phyloP scores from a whole-genome alignment of 1,140 invertebrate species.

The Pomphorhynchus laevis region DNA sequence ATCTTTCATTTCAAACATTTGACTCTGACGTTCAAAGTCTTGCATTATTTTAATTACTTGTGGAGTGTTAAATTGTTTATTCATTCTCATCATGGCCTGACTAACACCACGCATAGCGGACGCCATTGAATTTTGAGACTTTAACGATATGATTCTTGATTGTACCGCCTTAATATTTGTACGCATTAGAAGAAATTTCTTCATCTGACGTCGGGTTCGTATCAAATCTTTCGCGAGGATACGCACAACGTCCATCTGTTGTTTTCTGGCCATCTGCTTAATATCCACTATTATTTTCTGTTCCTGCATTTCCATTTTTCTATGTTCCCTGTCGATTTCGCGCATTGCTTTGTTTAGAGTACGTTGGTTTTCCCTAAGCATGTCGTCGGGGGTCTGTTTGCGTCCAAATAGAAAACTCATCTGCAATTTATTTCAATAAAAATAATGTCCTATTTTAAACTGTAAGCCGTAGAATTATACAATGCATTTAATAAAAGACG shows the following conservation, averaged over 20 bases:
- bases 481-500: too few species aligned
- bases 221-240: constrained; percentile 98
- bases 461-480: too few species aligned
- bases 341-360: constrained; percentile 93
- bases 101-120: constrained; percentile 97
- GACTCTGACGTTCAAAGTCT: constrained; percentile 96
- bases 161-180: constrained; percentile 91
- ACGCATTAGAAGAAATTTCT: constrained; percentile 97
- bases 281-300: constrained; percentile 93
- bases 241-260: constrained; percentile 98
- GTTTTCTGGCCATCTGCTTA: constrained; percentile 90
- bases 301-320: constrained; percentile 86
- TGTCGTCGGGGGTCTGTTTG: constrained; percentile 70
- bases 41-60: constrained; percentile 94
- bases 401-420: constrained; percentile 89
- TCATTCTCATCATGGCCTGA: constrained; percentile 90
- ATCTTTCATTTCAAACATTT: constrained; percentile 99
- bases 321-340: constrained; percentile 60
- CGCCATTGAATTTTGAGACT: constrained; percentile 95
- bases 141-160: constrained; percentile 78
- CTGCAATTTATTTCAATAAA: too few species aligned
- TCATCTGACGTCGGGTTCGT: constrained; percentile 55
- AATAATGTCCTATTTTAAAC: too few species aligned
- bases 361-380: constrained; percentile 82
- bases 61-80: constrained; percentile 55